phyloP scores from a whole-genome alignment of 1,140 invertebrate genomes.

The Zaprionus africanus region DNA sequence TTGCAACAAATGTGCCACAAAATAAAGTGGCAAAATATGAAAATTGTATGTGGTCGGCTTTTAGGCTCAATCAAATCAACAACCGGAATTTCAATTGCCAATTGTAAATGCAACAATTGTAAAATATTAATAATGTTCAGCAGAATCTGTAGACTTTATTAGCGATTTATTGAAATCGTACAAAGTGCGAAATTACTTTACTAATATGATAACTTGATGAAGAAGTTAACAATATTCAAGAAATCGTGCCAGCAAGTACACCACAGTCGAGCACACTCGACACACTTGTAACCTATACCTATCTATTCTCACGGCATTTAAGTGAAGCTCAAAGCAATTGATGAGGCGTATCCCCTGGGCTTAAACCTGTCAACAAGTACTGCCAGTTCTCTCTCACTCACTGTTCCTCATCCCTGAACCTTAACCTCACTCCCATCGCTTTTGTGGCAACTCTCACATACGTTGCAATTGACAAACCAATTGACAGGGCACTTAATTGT shows the following conservation, averaged over 20 bases:
- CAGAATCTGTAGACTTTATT: neutral
- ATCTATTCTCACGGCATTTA: neutral
- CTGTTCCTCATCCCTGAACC: neutral
- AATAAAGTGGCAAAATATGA: slow-evolving; percentile 29
- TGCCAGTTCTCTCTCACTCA: neutral
- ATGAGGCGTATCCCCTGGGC: neutral
- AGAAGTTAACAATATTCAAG: no score
- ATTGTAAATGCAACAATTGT: neutral
- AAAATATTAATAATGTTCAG: slow-evolving; percentile 1
- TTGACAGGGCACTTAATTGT: slow-evolving; percentile 77
- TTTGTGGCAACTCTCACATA: neutral
- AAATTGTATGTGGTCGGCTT: slow-evolving; percentile 44
- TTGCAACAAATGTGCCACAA: slow-evolving; percentile 44
- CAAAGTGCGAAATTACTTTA: no score
- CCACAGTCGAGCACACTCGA: no score
- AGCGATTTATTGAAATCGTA: no score
- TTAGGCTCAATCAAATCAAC: slow-evolving; percentile 17
- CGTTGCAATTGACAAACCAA: slow-evolving; percentile 68
- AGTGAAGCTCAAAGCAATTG: neutral
- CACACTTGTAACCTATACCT: no score
- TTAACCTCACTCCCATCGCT: neutral
- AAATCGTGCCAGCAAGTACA: no score
- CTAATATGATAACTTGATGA: no score
- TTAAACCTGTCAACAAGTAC: slow-evolving; percentile 14
- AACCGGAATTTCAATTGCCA: slow-evolving; percentile 7